Percentiles rank a stretch among this genome's conserved stretches.
phyloP scores from a whole-genome alignment of 2,797 vertebrate species.

The Neosilurus mollespiculum region DNA sequence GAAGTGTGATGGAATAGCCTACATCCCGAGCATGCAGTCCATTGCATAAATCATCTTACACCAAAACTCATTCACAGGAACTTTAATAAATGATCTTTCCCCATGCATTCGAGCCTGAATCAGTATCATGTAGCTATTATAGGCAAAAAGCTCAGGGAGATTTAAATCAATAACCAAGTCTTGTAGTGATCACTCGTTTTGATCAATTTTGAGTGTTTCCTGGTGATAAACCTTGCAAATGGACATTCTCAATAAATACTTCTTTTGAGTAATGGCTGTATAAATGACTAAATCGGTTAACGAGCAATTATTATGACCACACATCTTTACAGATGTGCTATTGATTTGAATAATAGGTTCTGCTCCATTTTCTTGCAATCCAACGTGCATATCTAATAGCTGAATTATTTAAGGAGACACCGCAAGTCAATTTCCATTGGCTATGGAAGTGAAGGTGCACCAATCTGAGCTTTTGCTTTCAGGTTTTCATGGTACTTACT shows the following conservation, averaged over 20 bases:
- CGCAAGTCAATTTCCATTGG: conserved; percentile 2
- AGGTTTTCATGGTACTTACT: not conserved
- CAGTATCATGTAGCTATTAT: not conserved
- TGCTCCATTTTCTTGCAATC: conserved; percentile 12
- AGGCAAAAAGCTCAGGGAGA: not conserved
- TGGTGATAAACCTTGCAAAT: not conserved
- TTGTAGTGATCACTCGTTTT: not conserved
- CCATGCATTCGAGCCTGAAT: not conserved
- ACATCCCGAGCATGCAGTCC: not conserved
- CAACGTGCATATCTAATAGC: conserved; percentile 21
- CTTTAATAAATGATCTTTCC: not conserved
- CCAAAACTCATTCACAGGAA: not conserved
- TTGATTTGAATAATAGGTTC: conserved; percentile 2
- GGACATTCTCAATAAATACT: conserved; percentile 2
- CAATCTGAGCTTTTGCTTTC: not conserved
- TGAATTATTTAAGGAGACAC: conserved; percentile 33
- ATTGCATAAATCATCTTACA: not conserved
- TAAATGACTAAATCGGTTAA: conserved; percentile 7
- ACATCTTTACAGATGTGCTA: conserved; percentile 1
- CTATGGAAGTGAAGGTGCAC: not conserved
- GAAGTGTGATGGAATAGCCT: not conserved
- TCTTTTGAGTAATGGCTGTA: not conserved
- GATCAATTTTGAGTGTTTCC: not conserved
- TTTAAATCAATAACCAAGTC: not conserved
- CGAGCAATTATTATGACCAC: conserved; percentile 10